These are phyloP conservation scores for Hydractinia symbiolongicarpus DNA, from an alignment of 30 jellyfish, hydroid and myxozoan genomes.

Conservation along the genomic window DNA sequence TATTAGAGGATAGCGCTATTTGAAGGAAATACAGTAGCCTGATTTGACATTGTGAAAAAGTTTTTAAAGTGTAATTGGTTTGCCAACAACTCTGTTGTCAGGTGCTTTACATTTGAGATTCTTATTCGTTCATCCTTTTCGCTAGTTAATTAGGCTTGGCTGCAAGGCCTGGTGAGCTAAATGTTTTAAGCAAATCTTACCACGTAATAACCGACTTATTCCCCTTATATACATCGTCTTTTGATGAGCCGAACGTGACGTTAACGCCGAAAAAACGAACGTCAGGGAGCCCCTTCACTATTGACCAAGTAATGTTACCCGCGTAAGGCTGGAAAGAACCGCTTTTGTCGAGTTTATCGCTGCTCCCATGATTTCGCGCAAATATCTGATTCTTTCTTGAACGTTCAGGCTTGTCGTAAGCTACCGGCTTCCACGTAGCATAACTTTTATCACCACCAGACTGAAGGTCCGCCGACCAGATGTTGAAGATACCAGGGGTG, in stretches of 20 bases:
- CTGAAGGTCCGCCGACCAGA: conserved; percentile 47
- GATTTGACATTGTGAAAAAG: too few species aligned
- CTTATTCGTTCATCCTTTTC: too few species aligned
- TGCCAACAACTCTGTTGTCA: too few species aligned
- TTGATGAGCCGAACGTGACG: conserved; percentile 63
- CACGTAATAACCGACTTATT: conserved; percentile 41
- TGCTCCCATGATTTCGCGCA: conserved; percentile 38
- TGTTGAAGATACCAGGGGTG: conserved; percentile 87
- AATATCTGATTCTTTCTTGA: conserved; percentile 53
- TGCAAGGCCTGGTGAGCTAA: too few species aligned
- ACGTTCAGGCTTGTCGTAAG: conserved; percentile 34
- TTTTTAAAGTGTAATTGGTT: too few species aligned
- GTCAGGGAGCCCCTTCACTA: conserved; percentile 8
- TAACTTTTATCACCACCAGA: conserved; percentile 15
- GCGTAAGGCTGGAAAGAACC: conserved; percentile 4
- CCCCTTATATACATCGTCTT: conserved; percentile 55
- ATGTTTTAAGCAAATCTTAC: conserved; percentile 34
- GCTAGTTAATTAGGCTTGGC: too few species aligned
- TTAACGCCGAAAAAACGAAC: conserved; percentile 45
- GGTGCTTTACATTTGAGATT: too few species aligned
- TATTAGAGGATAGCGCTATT: too few species aligned
- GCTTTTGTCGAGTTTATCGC: conserved; percentile 16
- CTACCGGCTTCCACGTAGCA: conserved; percentile 97
- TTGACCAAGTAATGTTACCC: conserved; percentile 23
- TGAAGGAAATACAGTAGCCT: too few species aligned